Percentiles rank a stretch among this genome's conserved stretches.
These are phyloP conservation scores for Adoxophyes honmai DNA, from an alignment of 1,140 invertebrate species.

Conservation along the genomic window DNA sequence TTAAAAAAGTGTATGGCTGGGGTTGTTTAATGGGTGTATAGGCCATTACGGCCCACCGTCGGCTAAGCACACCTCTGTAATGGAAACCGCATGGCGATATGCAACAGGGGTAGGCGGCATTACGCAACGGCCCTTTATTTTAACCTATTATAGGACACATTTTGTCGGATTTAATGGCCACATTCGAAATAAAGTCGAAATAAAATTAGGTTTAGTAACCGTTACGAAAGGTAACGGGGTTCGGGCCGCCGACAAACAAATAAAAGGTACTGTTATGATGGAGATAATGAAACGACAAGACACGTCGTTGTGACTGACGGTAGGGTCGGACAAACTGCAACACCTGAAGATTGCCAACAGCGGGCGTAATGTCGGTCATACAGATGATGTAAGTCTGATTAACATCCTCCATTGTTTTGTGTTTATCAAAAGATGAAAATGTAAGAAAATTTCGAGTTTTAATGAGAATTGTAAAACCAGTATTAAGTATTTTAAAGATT, in stretches of 20 bases:
- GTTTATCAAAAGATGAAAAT: too few species aligned
- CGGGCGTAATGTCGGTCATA: too few species aligned
- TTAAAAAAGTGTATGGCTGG: conserved; percentile 56
- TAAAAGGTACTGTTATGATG: neutral
- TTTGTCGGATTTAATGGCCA: conserved; percentile 23
- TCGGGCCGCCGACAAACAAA: neutral
- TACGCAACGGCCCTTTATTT: conserved; percentile 25
- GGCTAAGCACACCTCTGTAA: conserved; percentile 61
- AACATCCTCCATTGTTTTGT: too few species aligned
- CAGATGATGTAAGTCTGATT: too few species aligned
- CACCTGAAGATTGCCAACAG: too few species aligned
- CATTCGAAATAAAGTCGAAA: conserved; percentile 10
- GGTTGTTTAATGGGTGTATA: conserved; percentile 56
- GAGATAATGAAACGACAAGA: neutral
- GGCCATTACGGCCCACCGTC: conserved; percentile 55
- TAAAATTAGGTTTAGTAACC: conserved; percentile 8
- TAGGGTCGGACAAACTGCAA: too few species aligned
- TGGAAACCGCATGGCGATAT: conserved; percentile 52
- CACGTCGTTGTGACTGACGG: neutral
- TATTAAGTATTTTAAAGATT: too few species aligned
- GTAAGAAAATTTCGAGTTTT: too few species aligned
- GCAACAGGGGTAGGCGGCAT: conserved; percentile 32
- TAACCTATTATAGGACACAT: conserved; percentile 18
- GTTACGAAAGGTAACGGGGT: conserved; percentile 1
- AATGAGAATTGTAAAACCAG: too few species aligned